Percentiles rank a stretch among this genome's conserved stretches.
These are phyloP conservation scores for Torymus auratus DNA, from an alignment of 2,888 invertebrate species.

Conservation along the genomic window DNA sequence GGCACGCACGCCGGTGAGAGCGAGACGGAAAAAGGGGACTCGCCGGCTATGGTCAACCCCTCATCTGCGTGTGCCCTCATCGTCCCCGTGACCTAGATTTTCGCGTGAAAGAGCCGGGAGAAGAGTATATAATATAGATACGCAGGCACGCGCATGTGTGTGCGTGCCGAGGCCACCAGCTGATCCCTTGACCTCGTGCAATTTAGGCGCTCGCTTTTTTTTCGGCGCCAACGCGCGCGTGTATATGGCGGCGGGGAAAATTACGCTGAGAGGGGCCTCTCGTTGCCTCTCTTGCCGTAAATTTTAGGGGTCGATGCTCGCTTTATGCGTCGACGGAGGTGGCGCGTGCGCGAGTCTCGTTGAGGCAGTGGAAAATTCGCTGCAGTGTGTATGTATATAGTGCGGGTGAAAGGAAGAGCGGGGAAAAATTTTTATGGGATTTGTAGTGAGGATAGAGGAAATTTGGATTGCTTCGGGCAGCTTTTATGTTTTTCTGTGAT, in stretches of 20 bases:
- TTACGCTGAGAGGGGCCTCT: neutral
- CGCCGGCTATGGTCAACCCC: constrained; percentile 70
- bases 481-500: too few relatives aligned
- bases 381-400: neutral
- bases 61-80: constrained; percentile 69
- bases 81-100: constrained; percentile 75
- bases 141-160: constrained; percentile 33
- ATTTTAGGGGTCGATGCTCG: constrained; percentile 32
- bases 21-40: constrained; percentile 54
- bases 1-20: constrained; percentile 39
- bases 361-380: neutral
- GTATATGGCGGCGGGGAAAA: neutral
- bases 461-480: too few relatives aligned
- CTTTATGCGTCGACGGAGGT: neutral
- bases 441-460: too few relatives aligned
- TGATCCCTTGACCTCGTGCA: constrained; percentile 73
- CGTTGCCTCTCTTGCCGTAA: neutral
- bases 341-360: too few relatives aligned
- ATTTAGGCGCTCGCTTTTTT: constrained; percentile 53
- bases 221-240: neutral
- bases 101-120: constrained; percentile 46
- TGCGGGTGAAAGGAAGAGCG: too few relatives aligned
- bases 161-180: constrained; percentile 62
- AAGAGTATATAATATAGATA: neutral
- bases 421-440: too few relatives aligned